phyloP scores from a whole-genome alignment of 2,888 invertebrate species.

The Acleris emargana region DNA sequence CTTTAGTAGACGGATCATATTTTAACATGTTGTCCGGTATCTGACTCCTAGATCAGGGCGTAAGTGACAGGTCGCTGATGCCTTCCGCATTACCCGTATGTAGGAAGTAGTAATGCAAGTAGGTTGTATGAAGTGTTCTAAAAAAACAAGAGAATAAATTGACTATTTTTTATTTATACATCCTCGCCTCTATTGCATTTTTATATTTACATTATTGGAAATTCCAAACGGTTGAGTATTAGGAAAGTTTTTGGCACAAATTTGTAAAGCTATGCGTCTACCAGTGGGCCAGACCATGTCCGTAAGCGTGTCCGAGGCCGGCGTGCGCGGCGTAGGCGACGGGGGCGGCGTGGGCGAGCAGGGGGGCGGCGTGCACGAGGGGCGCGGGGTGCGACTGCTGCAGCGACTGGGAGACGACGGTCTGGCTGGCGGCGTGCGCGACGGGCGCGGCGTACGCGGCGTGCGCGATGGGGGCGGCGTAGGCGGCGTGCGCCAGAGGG shows the following conservation, averaged over 20 bases:
- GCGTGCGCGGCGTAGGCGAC: conserved; percentile 24
- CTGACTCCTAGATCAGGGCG: conserved; percentile 15
- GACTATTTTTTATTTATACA: conserved; percentile 36
- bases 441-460: conserved; percentile 36
- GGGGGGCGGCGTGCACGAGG: conserved; percentile 43
- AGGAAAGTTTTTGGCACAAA: conserved; percentile 32
- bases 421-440: conserved; percentile 25
- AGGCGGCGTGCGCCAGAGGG: conserved; percentile 39
- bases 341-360: conserved; percentile 23
- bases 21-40: conserved; percentile 4
- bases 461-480: conserved; percentile 56
- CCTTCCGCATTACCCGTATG: conserved; percentile 20
- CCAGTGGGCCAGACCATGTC: conserved; percentile 31
- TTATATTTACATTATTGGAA: conserved; percentile 22
- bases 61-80: conserved; percentile 19
- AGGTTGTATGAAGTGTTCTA: not conserved
- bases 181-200: conserved; percentile 29
- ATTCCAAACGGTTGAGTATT: conserved; percentile 33
- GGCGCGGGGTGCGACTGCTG: conserved; percentile 29
- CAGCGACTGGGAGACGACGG: conserved; percentile 21
- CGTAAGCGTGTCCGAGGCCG: conserved; percentile 15
- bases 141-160: conserved; percentile 23
- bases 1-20: conserved; percentile 7
- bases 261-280: conserved; percentile 27
- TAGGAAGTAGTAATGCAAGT: conserved; percentile 17